phyloP scores from a whole-genome alignment of 2,888 invertebrate genomes.

The Peribatodes rhomboidaria region DNA sequence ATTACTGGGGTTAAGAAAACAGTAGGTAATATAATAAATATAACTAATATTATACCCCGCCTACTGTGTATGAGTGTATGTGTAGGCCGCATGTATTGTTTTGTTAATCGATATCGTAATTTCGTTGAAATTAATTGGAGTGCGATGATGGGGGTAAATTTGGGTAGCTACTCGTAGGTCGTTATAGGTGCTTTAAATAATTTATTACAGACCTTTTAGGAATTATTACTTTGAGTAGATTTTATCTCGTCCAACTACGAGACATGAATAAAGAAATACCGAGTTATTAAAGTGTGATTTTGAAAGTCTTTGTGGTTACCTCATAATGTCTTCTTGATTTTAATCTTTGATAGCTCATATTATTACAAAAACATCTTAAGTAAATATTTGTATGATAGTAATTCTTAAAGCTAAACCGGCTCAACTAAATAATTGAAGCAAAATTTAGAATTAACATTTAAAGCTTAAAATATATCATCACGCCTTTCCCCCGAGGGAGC shows the following conservation, averaged over 20 bases:
- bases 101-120: slow-evolving; percentile 29
- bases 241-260: neutral
- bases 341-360: too few species aligned
- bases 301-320: neutral
- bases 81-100: slow-evolving; percentile 22
- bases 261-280: neutral
- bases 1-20: slow-evolving; percentile 33
- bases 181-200: slow-evolving; percentile 11
- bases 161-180: slow-evolving; percentile 10
- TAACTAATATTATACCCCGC: too few species aligned
- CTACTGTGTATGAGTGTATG: neutral
- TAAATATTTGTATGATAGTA: too few species aligned
- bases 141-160: slow-evolving; percentile 20
- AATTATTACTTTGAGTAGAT: slow-evolving; percentile 5
- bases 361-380: too few species aligned
- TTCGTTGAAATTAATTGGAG: slow-evolving; percentile 32
- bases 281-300: neutral
- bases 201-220: slow-evolving; percentile 16
- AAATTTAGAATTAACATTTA: too few species aligned
- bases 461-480: too few species aligned
- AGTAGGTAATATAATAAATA: slow-evolving; percentile 3
- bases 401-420: too few species aligned
- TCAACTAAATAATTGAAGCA: too few species aligned
- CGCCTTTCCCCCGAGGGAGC: too few species aligned
- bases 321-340: too few species aligned